Conservation (phyloP, 2,113 vertebrate species). For the Phasianus colchicus region DNA sequence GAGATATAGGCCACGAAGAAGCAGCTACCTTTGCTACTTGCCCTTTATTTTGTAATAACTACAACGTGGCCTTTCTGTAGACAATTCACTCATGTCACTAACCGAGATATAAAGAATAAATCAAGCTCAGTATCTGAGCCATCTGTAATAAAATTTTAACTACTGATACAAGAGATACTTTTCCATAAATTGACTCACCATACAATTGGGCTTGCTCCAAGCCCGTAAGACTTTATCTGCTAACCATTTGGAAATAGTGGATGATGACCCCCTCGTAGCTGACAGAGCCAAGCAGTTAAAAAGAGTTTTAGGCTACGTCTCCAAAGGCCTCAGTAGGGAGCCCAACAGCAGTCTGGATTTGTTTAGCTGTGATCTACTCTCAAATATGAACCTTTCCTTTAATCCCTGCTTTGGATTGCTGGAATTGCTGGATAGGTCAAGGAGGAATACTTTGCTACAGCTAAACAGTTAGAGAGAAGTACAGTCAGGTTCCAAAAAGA, state of each 20-base stretch:
- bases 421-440: background rate
- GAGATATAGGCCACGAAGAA: background rate
- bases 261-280: background rate
- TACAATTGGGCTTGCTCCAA: conserved; percentile 36
- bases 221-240: conserved; percentile 43
- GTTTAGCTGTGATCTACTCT: conserved; percentile 30
- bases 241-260: conserved; percentile 19
- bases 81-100: conserved; percentile 42
- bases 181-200: conserved; percentile 19
- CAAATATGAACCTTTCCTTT: background rate
- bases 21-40: background rate
- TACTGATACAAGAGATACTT: conserved; percentile 55
- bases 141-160: conserved; percentile 54
- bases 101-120: conserved; percentile 49
- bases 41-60: background rate
- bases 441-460: background rate
- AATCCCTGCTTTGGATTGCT: background rate
- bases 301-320: background rate
- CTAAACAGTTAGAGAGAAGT: background rate
- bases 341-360: conserved; percentile 28
- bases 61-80: background rate
- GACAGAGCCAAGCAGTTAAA: conserved; percentile 33
- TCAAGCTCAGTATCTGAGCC: conserved; percentile 34
- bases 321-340: conserved; percentile 1
- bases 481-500: background rate